Evolutionary conservation across 2,113 vertebrate genomes (phyloP).

Genomic region (Corythornis cristatus): DNA sequence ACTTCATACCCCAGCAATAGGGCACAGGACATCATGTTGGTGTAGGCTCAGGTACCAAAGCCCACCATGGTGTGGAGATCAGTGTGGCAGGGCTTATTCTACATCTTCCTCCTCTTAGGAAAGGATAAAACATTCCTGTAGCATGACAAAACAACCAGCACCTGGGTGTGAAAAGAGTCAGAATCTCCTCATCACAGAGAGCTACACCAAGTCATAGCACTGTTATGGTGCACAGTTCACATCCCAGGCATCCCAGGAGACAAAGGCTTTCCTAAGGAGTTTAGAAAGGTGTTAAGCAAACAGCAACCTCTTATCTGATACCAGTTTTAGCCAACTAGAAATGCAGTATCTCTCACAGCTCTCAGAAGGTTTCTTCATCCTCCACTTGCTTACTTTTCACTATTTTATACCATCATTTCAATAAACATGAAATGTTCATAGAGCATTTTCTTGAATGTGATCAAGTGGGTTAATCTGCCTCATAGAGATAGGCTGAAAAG

Average conservation of each 20-base stretch:
- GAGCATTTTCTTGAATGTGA: background rate
- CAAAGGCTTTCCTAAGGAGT: background rate
- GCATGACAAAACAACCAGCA: background rate
- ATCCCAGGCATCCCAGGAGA: background rate
- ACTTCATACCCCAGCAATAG: background rate
- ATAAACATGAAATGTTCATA: background rate
- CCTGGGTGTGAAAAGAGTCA: background rate
- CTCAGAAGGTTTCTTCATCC: background rate
- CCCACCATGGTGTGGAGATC: background rate
- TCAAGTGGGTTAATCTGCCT: background rate
- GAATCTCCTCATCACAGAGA: background rate
- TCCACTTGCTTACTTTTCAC: background rate
- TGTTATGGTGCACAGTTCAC: accelerated
- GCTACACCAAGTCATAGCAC: background rate
- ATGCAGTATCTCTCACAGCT: background rate
- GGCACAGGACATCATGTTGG: accelerated
- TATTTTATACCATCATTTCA: background rate
- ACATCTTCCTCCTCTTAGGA: background rate
- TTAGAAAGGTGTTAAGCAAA: background rate
- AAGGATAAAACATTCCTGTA: background rate
- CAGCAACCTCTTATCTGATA: background rate
- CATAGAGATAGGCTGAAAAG: background rate
- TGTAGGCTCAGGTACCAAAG: background rate
- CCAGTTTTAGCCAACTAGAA: background rate
- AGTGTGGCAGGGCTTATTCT: background rate